Evolutionary conservation across 2,113 vertebrate species (phyloP).

Genomic region (Psammodynastes pulverulentus): DNA sequence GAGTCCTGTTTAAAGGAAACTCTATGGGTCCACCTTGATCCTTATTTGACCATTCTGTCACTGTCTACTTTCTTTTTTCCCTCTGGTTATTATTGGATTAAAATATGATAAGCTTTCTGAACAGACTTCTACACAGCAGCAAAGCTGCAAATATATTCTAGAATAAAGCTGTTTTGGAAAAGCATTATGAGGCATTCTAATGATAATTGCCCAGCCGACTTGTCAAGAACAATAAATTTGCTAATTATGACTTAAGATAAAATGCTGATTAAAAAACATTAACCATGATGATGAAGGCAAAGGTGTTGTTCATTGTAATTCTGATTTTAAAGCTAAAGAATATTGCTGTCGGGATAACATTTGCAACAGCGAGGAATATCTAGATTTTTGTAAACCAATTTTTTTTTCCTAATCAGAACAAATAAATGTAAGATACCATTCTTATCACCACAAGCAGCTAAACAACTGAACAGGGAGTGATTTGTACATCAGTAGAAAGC

Average conservation of each 20-base stretch:
- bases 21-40: not conserved
- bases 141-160: not conserved
- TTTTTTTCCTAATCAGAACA: not conserved
- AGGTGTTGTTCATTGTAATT: not conserved
- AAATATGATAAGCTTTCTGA: not conserved
- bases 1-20: not conserved
- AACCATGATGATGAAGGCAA: not conserved
- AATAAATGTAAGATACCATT: not conserved
- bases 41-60: not conserved
- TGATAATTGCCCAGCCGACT: not conserved
- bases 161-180: not conserved
- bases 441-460: not conserved
- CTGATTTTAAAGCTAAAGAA: not conserved
- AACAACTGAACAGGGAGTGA: not conserved
- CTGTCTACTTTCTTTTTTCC: not conserved
- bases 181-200: not conserved
- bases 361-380: not conserved
- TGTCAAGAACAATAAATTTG: not conserved
- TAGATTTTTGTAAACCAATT: not conserved
- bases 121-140: not conserved
- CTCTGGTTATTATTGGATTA: not conserved
- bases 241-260: not conserved
- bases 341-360: not conserved
- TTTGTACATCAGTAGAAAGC: not conserved
- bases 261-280: not conserved